Percentiles rank a stretch among this genome's conserved stretches.
These are phyloP conservation scores for Anabas testudineus DNA, from an alignment of 2,797 vertebrate genomes.

Conservation along the genomic window DNA sequence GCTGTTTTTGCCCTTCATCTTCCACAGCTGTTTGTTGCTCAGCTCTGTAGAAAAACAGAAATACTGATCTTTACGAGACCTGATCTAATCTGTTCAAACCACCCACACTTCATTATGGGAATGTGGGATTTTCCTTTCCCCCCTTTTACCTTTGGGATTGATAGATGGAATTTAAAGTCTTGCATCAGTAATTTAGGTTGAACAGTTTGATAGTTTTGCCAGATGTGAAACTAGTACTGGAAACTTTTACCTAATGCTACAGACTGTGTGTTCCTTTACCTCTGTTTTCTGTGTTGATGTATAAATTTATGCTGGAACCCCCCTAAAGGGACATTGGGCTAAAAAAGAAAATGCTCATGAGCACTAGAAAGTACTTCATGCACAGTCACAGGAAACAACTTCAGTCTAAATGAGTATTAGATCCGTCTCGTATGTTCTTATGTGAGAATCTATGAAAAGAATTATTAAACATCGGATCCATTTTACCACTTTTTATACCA, in stretches of 20 bases:
- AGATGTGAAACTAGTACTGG: conserved; percentile 32
- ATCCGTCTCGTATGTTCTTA: no score
- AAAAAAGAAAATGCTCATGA: no score
- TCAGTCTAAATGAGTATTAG: no score
- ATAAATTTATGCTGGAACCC: conserved; percentile 7
- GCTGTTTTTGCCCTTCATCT: conserved; percentile 78
- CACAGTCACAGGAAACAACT: no score
- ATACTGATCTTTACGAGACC: conserved; percentile 1
- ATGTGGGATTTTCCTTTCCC: conserved; percentile 46
- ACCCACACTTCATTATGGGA: conserved; percentile 48
- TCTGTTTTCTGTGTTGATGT: conserved; percentile 2
- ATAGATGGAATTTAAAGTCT: conserved; percentile 27
- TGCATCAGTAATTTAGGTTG: conserved; percentile 5
- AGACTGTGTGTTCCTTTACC: conserved; percentile 2
- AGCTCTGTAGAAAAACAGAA: conserved; percentile 16
- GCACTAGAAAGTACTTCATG: no score
- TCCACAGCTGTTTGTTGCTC: conserved; percentile 61
- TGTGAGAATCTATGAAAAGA: no score
- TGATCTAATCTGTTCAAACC: conserved; percentile 17
- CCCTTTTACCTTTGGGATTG: conserved; percentile 47
- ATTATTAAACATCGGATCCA: no score
- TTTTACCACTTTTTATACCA: no score
- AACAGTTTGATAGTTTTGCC: conserved; percentile 43
- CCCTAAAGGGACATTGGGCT: no score
- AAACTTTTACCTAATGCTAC: conserved; percentile 31